A percentile compares a stretch with the other conserved stretches of the same genome.
These are phyloP conservation scores for Liolophura sinensis DNA, from an alignment of 1,140 invertebrate species.

Conservation along the genomic window DNA sequence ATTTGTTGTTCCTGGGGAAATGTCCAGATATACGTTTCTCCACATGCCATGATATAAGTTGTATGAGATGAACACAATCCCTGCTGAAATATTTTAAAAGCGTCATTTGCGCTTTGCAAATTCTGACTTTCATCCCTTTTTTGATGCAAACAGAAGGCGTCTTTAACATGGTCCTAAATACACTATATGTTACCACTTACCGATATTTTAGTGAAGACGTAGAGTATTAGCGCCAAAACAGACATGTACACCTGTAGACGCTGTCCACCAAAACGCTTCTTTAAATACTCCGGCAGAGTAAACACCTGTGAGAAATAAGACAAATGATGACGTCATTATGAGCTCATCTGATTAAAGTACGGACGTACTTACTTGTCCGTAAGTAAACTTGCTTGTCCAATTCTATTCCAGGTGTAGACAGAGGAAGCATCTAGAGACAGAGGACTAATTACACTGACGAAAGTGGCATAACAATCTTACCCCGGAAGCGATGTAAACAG, in stretches of 20 bases:
- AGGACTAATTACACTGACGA: too few relatives aligned
- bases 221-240: slow-evolving; percentile 64
- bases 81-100: background rate
- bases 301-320: slow-evolving; percentile 55
- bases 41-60: too few relatives aligned
- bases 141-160: background rate
- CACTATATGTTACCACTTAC: slow-evolving; percentile 53
- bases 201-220: slow-evolving; percentile 69
- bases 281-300: slow-evolving; percentile 68
- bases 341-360: background rate
- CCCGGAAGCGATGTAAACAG: slow-evolving; percentile 53
- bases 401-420: too few relatives aligned
- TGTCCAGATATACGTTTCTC: too few relatives aligned
- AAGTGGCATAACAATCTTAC: slow-evolving; percentile 23
- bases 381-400: too few relatives aligned
- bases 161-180: background rate
- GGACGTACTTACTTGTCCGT: too few relatives aligned
- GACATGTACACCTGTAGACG: slow-evolving; percentile 66
- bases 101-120: too few relatives aligned
- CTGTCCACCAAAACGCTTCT: slow-evolving; percentile 66
- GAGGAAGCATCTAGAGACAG: too few relatives aligned
- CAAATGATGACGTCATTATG: background rate
- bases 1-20: too few relatives aligned
- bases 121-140: background rate
- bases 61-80: too few relatives aligned